Evolutionary conservation across 1,140 invertebrate species (phyloP).

Genomic region (Prorops nasuta): DNA sequence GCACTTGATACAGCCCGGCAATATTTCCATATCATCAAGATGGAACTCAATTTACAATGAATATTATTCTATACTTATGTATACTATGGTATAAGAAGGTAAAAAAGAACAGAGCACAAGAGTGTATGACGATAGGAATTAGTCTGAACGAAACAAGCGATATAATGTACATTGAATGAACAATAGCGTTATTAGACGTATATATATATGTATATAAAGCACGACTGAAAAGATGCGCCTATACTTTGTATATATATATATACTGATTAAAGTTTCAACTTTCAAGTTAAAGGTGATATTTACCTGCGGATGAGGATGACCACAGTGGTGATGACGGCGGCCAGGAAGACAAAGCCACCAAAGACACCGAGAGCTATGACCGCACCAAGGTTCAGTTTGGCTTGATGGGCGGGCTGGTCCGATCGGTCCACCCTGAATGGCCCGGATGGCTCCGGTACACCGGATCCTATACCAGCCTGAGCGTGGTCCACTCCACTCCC

Average conservation of each 20-base stretch:
- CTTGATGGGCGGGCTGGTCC: slow-evolving; percentile 64
- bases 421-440: slow-evolving; percentile 68
- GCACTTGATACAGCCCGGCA: too few species aligned
- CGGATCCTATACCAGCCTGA: slow-evolving; percentile 55
- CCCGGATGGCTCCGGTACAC: slow-evolving; percentile 65
- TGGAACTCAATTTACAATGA: too few species aligned
- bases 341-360: slow-evolving; percentile 85
- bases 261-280: too few species aligned
- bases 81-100: too few species aligned
- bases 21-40: too few species aligned
- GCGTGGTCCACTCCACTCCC: slow-evolving; percentile 58
- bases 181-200: too few species aligned
- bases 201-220: too few species aligned
- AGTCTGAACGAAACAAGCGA: slow-evolving; percentile 26
- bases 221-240: too few species aligned
- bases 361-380: slow-evolving; percentile 88
- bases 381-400: slow-evolving; percentile 78
- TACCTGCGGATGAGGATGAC: slow-evolving; percentile 88
- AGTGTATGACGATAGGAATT: too few species aligned
- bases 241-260: slow-evolving; percentile 24
- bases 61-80: too few species aligned
- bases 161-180: slow-evolving; percentile 28
- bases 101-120: slow-evolving; percentile 10
- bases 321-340: slow-evolving; percentile 84
- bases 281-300: too few species aligned